Conservation (phyloP, 64 coral and sea anemone species). For the Stylophora pistillata region DNA sequence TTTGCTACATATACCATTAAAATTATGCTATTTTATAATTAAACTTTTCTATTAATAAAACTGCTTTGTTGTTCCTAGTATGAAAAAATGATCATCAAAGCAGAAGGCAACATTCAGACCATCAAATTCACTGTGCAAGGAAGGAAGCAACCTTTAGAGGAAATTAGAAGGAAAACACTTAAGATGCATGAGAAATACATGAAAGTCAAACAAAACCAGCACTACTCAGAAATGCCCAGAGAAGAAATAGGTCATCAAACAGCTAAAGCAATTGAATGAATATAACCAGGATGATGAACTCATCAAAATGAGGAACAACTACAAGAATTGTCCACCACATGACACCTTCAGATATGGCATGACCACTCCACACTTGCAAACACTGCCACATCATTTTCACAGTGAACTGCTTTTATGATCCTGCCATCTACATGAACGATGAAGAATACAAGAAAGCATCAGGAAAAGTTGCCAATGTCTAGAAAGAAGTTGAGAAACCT, state of each 20-base stretch:
- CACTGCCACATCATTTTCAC: constrained; percentile 53
- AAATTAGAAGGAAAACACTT: constrained; percentile 8
- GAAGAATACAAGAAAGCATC: neutral
- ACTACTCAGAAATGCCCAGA: constrained; percentile 14
- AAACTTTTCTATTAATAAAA: too few relatives aligned
- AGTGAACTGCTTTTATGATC: constrained; percentile 32
- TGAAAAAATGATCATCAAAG: constrained; percentile 21
- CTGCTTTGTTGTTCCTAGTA: neutral
- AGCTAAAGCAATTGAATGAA: neutral
- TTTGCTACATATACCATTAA: too few relatives aligned
- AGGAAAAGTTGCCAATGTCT: neutral
- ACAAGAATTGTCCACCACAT: neutral
- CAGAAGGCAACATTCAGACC: constrained; percentile 14
- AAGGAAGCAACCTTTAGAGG: constrained; percentile 29
- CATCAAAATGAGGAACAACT: neutral
- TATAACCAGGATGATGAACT: constrained; percentile 3
- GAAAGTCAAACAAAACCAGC: neutral
- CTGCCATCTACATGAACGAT: constrained; percentile 19
- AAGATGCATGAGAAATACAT: constrained; percentile 5
- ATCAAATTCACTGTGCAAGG: constrained; percentile 25
- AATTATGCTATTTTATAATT: too few relatives aligned
- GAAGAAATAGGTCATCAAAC: neutral
- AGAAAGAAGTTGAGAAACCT: constrained; percentile 15
- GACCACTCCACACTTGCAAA: constrained; percentile 48
- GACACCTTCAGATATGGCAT: constrained; percentile 46